These are phyloP conservation scores for Mustela nigripes DNA, from an alignment of 2,113 vertebrate species.

Conservation along the genomic window DNA sequence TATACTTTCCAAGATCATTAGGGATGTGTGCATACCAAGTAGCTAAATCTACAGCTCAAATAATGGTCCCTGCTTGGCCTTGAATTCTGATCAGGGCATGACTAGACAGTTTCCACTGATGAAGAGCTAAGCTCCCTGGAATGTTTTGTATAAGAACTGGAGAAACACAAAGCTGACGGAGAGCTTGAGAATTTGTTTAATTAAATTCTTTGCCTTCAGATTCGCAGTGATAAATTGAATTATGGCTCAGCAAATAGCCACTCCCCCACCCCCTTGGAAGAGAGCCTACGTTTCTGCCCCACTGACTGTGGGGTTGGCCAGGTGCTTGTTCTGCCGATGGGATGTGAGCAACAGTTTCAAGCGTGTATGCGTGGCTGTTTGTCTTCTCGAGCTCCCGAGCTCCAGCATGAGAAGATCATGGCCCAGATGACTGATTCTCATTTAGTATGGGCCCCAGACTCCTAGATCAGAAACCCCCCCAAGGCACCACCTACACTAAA, in stretches of 20 bases:
- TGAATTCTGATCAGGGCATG: conserved; percentile 69
- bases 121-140: not conserved
- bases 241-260: not conserved
- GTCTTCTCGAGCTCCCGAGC: not conserved
- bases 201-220: not conserved
- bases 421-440: not conserved
- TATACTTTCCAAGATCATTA: conserved; percentile 85
- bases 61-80: conserved; percentile 69
- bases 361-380: fast-evolving
- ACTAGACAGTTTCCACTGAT: not conserved
- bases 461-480: not conserved
- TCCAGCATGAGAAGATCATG: fast-evolving
- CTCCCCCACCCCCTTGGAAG: not conserved
- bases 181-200: not conserved
- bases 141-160: not conserved
- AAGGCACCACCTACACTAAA: not conserved
- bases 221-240: not conserved
- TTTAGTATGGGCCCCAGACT: not conserved
- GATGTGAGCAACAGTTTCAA: no score
- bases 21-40: conserved; percentile 81
- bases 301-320: not conserved
- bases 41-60: conserved; percentile 79
- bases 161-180: not conserved
- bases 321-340: no score
- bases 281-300: not conserved